Conservation (phyloP, 2,113 vertebrate species). For the Hippocampus barbouri region DNA sequence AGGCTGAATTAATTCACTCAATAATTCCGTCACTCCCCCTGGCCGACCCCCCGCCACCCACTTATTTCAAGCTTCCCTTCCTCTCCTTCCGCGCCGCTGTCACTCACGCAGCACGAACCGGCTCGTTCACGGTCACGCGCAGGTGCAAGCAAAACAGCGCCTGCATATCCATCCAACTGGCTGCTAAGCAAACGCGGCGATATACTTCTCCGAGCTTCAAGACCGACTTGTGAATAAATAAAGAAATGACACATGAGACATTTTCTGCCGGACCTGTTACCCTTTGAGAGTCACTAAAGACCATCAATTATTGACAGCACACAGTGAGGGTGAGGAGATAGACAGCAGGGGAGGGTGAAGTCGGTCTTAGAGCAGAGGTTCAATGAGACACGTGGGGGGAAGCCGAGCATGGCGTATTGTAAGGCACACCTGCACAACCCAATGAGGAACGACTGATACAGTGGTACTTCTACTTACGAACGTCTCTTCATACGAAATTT, state of each 20-base stretch:
- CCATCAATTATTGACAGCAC: slow-evolving; percentile 75
- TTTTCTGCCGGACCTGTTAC: slow-evolving; percentile 65
- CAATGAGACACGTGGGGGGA: slow-evolving; percentile 7
- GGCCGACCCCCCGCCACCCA: slow-evolving; percentile 68
- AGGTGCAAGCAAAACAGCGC: not conserved
- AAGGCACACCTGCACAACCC: not conserved
- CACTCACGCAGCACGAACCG: slow-evolving; percentile 42
- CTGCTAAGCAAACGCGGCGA: not conserved
- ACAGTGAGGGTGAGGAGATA: slow-evolving; percentile 62
- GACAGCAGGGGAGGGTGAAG: slow-evolving; percentile 65
- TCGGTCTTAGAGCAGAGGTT: slow-evolving; percentile 24
- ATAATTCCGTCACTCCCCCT: slow-evolving; percentile 69
- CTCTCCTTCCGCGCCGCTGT: slow-evolving; percentile 68
- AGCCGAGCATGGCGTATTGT: not conserved
- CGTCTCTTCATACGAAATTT: no score
- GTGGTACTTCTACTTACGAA: no score
- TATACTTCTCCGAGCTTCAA: slow-evolving; percentile 12
- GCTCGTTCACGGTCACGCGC: not conserved
- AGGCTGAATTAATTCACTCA: slow-evolving; percentile 70
- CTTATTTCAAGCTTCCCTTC: slow-evolving; percentile 74
- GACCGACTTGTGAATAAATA: slow-evolving; percentile 47
- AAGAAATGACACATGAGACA: slow-evolving; percentile 47
- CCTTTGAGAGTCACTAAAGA: slow-evolving; percentile 71
- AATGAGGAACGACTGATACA: not conserved
- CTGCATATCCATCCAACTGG: not conserved